Base-by-base conservation (phyloP, 2,797 vertebrate species). In the Rallus crepitans region DNA sequence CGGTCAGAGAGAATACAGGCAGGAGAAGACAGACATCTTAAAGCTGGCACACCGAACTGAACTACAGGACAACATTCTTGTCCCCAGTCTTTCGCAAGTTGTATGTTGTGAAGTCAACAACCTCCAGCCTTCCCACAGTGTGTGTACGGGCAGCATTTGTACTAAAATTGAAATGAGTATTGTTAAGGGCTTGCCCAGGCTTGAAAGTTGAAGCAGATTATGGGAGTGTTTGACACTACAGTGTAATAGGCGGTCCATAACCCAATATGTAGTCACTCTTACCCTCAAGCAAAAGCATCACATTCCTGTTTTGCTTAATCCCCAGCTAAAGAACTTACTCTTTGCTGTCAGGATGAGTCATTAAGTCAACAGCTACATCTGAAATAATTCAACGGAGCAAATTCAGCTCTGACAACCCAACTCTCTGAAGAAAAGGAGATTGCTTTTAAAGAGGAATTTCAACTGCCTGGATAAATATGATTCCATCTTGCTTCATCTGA, bases 261-360 rank as follows among this genome's bases (percentile, higher is more conserved):
- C 15, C 35, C 77, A 60, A 52, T 30, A 61, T 35, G 60, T 89
- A 92, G 86, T 93, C 90, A 80, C 35, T 84, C 78, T 69, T 28
- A 75, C 55, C 80, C 93, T 56, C 78, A 40, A 86, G 88, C 83
- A 59, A 90, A 93, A 89, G 75, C 64, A 68, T 71, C 85, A 69
- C 69, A 68, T 81, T 97, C 91, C 88, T 93, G 57, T 55, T 90
- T 72, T 87, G 50, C 50, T 83, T 90, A 95, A 90, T 90, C 90
- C 55, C 12, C 73, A 86, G 69, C 78, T 91, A 86, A 91, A 82
- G 66, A 80, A 91, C 56, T 39, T 15, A 47, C 76, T 48, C 73
- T 94, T 52, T 87, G 56, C 65, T 87, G 65, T 85, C 89, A 95
- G 45, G 28, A 91, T 94, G 91, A 96, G 48, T 96, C 91, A 96